These are phyloP conservation scores for Uria lomvia DNA, from an alignment of 2,113 vertebrate species.

Conservation along the genomic window DNA sequence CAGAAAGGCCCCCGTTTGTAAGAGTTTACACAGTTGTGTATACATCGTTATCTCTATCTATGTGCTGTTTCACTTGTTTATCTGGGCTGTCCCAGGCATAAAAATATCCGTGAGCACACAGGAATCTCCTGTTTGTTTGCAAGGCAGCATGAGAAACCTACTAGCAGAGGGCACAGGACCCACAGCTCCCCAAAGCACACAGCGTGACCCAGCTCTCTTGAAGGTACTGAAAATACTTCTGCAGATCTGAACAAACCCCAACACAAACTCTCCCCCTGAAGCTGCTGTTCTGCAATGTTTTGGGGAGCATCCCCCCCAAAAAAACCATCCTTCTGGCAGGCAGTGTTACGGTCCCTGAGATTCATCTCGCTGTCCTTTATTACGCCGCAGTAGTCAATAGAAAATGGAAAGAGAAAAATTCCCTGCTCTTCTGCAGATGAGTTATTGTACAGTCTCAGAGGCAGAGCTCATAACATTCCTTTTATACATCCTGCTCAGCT, in stretches of 20 bases:
- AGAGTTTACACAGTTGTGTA: background rate
- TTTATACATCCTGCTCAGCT: background rate
- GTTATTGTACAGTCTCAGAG: background rate
- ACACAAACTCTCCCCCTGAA: background rate
- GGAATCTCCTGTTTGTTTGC: background rate
- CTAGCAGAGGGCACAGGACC: background rate
- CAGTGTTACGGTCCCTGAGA: rapidly evolving
- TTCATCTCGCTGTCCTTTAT: background rate
- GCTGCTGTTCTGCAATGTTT: background rate
- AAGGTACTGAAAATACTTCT: background rate
- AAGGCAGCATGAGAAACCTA: background rate
- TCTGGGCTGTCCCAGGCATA: background rate
- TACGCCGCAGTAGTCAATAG: background rate
- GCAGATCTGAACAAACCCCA: background rate
- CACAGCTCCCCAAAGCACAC: background rate
- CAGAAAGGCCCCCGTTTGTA: background rate
- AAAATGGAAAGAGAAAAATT: background rate
- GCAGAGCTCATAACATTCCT: background rate
- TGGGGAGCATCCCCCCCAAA: background rate
- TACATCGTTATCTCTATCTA: background rate
- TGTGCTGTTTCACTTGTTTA: background rate
- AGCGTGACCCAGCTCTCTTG: background rate
- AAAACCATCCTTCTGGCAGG: background rate
- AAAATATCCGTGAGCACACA: background rate
- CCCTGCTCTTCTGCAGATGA: background rate